Conservation (phyloP, 2,797 vertebrate species). For the Gambelia wislizenii region DNA sequence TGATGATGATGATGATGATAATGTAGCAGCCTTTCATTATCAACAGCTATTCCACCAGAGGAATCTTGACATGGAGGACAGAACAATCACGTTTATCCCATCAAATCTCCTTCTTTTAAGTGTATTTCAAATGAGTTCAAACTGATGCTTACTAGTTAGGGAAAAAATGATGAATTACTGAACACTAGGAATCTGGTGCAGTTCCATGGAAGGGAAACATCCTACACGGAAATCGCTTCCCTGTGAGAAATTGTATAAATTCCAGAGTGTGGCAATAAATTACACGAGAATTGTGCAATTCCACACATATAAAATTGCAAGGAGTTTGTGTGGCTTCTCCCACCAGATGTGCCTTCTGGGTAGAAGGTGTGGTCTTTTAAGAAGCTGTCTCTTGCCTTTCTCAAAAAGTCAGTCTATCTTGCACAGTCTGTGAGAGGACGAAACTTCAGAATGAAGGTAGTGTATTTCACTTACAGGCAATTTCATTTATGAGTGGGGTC, state of each 20-base stretch:
- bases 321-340: background rate
- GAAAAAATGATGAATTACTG: constrained; percentile 47
- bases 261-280: background rate
- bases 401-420: background rate
- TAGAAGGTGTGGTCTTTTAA: background rate
- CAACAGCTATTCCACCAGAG: constrained; percentile 58
- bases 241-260: background rate
- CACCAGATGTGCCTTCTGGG: background rate
- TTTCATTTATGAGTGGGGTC: background rate
- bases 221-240: background rate
- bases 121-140: constrained; percentile 69
- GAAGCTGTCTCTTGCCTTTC: background rate
- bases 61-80: constrained; percentile 45
- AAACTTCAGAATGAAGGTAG: background rate
- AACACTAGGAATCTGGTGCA: background rate
- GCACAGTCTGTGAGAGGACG: background rate
- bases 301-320: background rate
- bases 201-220: background rate
- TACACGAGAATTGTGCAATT: background rate
- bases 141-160: constrained; percentile 2
- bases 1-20: background rate
- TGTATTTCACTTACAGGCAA: background rate
- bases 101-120: constrained; percentile 72
- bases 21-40: constrained; percentile 72
- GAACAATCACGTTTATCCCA: constrained; percentile 72